Evolutionary conservation across 2,888 invertebrate species (phyloP).

Genomic region (Ichneumoninae sp.): DNA sequence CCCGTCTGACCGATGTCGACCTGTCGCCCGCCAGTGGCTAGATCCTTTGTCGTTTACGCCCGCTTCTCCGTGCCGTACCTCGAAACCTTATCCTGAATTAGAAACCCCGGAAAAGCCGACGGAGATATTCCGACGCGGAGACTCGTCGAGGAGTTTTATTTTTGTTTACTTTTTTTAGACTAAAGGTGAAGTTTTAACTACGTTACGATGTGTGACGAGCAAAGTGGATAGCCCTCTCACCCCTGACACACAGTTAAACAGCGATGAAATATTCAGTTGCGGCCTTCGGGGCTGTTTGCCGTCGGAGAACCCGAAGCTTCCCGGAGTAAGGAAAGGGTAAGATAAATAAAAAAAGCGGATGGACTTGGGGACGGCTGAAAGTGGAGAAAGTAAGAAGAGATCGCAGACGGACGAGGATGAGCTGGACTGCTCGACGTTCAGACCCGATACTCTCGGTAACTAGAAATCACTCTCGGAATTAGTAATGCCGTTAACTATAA

Average conservation of each 20-base stretch:
- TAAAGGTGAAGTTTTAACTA: conserved; percentile 1
- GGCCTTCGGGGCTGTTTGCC: not conserved
- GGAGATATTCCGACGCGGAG: not conserved
- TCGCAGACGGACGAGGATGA: conserved; percentile 6
- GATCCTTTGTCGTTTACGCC: conserved; percentile 70
- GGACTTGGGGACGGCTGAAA: not conserved
- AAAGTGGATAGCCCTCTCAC: conserved; percentile 1
- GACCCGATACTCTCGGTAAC: conserved; percentile 20
- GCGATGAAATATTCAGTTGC: conserved; percentile 10
- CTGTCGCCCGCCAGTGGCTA: conserved; percentile 68
- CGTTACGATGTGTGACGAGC: conserved; percentile 1
- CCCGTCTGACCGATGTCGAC: conserved; percentile 75
- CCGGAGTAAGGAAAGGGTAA: not conserved
- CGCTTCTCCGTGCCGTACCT: conserved; percentile 48
- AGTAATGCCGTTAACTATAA: conserved; percentile 26
- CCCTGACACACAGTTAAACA: not conserved
- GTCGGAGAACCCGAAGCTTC: not conserved
- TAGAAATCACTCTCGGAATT: conserved; percentile 36
- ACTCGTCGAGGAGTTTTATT: not conserved
- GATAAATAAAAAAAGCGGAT: conserved; percentile 6
- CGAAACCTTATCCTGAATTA: conserved; percentile 54
- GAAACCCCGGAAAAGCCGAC: conserved; percentile 44
- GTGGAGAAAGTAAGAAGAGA: conserved; percentile 19
- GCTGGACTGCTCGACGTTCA: conserved; percentile 6
- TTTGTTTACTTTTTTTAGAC: not conserved